Conservation (phyloP, 2,113 vertebrate species). For the Sialia sialis region DNA sequence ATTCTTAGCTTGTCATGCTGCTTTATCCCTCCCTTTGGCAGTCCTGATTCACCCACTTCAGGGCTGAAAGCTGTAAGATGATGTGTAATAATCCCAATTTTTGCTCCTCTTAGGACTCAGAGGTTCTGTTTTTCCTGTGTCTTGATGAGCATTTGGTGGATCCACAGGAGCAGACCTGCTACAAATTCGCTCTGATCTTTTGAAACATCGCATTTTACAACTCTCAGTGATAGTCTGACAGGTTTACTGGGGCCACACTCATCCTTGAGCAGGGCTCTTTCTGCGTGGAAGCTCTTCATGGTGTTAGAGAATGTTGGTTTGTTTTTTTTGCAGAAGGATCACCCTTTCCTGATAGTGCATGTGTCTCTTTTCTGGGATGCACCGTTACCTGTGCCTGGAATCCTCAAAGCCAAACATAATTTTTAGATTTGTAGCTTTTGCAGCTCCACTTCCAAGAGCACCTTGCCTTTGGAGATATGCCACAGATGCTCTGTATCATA, state of each 20-base stretch:
- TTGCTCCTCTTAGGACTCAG: not conserved
- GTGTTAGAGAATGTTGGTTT: accelerated
- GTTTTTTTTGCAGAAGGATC: not conserved
- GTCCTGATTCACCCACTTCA: not conserved
- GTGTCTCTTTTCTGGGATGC: not conserved
- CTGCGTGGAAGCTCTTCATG: not conserved
- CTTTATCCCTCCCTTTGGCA: not conserved
- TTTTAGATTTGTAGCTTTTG: not conserved
- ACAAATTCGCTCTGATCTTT: not conserved
- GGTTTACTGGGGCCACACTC: not conserved
- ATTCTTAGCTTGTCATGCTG: not conserved
- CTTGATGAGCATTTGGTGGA: not conserved
- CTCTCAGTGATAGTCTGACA: not conserved
- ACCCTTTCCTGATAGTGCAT: not conserved
- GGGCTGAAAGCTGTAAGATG: not conserved
- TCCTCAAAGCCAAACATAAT: not conserved
- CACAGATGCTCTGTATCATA: not conserved
- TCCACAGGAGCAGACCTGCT: not conserved
- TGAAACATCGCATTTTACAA: not conserved
- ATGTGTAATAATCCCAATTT: not conserved
- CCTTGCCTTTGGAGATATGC: not conserved
- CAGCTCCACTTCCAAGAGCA: not conserved
- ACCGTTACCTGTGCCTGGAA: not conserved
- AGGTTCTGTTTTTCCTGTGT: not conserved
- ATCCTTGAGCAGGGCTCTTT: not conserved